These are phyloP conservation scores for Oreochromis spilurus DNA, from an alignment of 2,113 vertebrate species.

Conservation along the genomic window DNA sequence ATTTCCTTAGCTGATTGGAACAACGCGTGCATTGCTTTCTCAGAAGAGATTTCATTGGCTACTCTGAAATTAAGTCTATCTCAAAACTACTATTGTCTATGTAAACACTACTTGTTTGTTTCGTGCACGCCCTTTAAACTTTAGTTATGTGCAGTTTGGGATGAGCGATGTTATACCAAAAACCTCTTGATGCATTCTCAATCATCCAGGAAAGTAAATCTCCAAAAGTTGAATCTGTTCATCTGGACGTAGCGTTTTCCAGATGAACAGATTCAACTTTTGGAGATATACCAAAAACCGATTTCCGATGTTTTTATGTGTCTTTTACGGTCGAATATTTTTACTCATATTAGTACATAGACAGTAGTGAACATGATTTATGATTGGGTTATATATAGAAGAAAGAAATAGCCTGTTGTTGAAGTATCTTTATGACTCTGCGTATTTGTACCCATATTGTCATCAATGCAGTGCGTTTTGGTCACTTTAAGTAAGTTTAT, in stretches of 20 bases:
- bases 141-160: neutral
- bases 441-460: neutral
- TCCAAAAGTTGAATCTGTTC: no score
- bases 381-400: neutral
- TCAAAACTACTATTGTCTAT: no score
- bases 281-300: neutral
- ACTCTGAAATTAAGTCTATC: neutral
- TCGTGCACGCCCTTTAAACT: neutral
- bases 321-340: neutral
- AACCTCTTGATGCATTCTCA: neutral
- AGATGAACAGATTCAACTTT: no score
- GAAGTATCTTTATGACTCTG: neutral
- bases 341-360: neutral
- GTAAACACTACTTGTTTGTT: neutral
- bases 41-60: neutral
- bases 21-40: accelerated
- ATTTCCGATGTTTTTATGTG: neutral
- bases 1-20: conserved; percentile 1
- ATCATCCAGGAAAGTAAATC: no score
- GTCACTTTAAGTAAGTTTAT: neutral
- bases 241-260: no score
- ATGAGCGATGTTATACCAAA: neutral
- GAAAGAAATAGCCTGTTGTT: neutral
- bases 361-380: neutral
- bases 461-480: neutral